Base-by-base conservation (phyloP, 2,113 vertebrate genomes). In the Rhinolophus sinicus region DNA sequence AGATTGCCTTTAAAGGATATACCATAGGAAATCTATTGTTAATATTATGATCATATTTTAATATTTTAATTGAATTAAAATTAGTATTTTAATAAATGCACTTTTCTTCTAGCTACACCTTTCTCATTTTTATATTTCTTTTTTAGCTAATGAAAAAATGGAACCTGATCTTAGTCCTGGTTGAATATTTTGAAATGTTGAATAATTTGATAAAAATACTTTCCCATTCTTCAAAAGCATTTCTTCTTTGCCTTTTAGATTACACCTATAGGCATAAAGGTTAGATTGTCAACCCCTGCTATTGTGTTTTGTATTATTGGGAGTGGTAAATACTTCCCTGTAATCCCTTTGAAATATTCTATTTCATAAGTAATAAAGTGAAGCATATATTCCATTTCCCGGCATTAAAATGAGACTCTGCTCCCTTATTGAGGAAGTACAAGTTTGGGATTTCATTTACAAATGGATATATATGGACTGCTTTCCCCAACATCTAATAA, bases 331-430 rank as follows among this genome's bases (percentile, higher is more conserved):
- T 77, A 93, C 30, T 87, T 94, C 78, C 22, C 33, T 64, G 8
- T 83, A 83, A 92, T 88, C 11, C 12, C 52, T 78, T 56, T 86
- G 81, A 85, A 94, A 78, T 83, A 92, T 87, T 89, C 83, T 92
- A 5, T 11, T 85, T 16, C 77, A 60, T 80, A 72, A 81, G 54
- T 80, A 81, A 90, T 75, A 84, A 86, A 60, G 12, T 33, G 21
- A 75, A 85, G 54, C 90, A 52, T 60, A 75, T 87, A 87, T 33
- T 67, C 9, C 13, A 65, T 15, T 77, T 90, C 33, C 7, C 12
- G 14, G 19, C 4, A 40, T 92, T 92, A 65, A 93, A 85, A 72
- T 89, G 56, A 80, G 62, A 50, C 14, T 93, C 52, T 83, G 6
- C 3, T 95, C 54, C 9, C 24, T 62, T 75, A 75, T 4, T 56